Evolutionary conservation across 37 sponge, comb jelly and placozoan genomes (phyloP), one percentile per base, ranked within the genome.

Genomic region (Axinella damicornis): DNA sequence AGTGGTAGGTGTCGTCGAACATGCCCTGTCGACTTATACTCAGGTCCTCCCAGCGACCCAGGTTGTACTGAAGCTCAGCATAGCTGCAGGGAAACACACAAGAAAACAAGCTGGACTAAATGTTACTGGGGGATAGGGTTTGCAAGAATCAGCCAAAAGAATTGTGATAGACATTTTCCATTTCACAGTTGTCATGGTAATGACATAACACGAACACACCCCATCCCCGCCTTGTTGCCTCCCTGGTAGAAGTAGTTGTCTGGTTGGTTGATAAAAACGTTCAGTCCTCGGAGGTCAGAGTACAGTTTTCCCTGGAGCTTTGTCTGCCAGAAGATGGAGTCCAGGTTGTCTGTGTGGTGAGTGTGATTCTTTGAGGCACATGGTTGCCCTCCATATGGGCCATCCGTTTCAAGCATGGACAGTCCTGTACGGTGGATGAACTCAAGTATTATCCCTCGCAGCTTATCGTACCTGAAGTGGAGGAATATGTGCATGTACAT

Each of bases 1-100:
- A 83, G 79, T 89, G 76, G 78, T 77, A 89, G 17, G 85, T 89
- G 54, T 89, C 79, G 71, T 89, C 90, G 38, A 84, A 89, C 90
- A 89, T 89, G 18, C 69, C 24, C 63, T 84, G 85, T 21, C 90
- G 32, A 58, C 90, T 89, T 18, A 89, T 80, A 40, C 65, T 59
- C 36, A 89, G 80, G 65, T 89, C 90, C 35, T 89, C 60, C 85
- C 90, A 84, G 34, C 90, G 76, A 19, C 85, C 85, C 36, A 89
- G 53, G 34, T 35, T 35, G 40, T 24, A 71, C 62, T 27, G 62
- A 61, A 14, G 5, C 62, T 61, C 62, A 4, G 5, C 75, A 57
- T 89, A 89, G 0, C 81, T 46, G 9, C 9, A 46, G 46, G 9
- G 46, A 9, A n/a, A n/a, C n/a, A n/a, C n/a, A n/a, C n/a, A n/a